Conservation (phyloP, 35 echinoderm and acorn worm species). For the Heliocidaris erythrogramma region DNA sequence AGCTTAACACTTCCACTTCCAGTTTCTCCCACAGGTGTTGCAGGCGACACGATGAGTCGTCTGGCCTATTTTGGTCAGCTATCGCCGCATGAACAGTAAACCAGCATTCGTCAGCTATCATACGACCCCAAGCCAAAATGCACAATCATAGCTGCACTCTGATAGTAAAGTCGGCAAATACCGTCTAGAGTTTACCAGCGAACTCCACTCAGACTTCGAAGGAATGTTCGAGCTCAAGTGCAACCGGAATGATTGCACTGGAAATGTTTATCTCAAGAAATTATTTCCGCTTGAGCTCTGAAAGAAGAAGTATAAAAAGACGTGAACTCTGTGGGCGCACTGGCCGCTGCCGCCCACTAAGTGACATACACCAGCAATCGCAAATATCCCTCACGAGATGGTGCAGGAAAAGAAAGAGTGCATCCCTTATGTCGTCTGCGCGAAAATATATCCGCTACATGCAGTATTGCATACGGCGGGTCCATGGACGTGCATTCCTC, state of each 20-base stretch:
- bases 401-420: not conserved
- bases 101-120: constrained; percentile 46
- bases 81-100: not conserved
- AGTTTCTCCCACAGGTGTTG: too few species aligned
- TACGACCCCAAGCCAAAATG: not conserved
- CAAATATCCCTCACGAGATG: not conserved
- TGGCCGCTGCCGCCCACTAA: constrained; percentile 32
- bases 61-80: constrained; percentile 53
- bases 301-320: not conserved
- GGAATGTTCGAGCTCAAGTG: constrained; percentile 28
- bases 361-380: constrained; percentile 26
- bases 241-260: constrained; percentile 24
- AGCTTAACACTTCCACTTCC: not conserved
- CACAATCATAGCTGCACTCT: not conserved
- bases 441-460: not conserved
- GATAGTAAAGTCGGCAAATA: not conserved
- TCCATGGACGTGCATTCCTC: constrained; percentile 19
- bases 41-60: not conserved
- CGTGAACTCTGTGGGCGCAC: constrained; percentile 20
- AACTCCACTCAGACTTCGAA: not conserved
- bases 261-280: constrained; percentile 43
- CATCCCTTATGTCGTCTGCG: not conserved
- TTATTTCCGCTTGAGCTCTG: constrained; percentile 20
- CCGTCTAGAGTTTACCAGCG: not conserved
- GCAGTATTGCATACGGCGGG: not conserved